A percentile compares a stretch with the other conserved stretches of the same genome.
These are phyloP conservation scores for Mormyrus hasselquistii DNA, from an alignment of 2,797 vertebrate species.

Conservation along the genomic window DNA sequence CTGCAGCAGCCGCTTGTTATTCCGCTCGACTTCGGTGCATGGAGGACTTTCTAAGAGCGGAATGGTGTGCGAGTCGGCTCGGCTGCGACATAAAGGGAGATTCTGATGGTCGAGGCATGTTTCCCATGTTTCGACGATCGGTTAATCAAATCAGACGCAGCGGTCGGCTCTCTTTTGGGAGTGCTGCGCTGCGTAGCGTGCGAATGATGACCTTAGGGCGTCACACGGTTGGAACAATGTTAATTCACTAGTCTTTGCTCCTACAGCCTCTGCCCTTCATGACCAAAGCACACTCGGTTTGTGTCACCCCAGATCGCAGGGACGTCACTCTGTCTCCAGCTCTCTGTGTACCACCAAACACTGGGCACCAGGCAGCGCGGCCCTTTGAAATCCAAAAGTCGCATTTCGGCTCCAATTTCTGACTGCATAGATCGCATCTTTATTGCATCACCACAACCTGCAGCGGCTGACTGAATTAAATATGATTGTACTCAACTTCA, in stretches of 20 bases:
- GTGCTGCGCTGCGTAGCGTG: background rate
- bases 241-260: background rate
- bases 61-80: background rate
- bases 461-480: constrained; percentile 82
- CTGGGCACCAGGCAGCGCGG: constrained; percentile 67
- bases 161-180: background rate
- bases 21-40: background rate
- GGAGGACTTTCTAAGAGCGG: background rate
- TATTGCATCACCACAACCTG: constrained; percentile 84
- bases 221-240: background rate
- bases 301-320: background rate
- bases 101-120: background rate
- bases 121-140: background rate
- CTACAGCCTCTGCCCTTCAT: background rate
- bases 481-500: constrained; percentile 83
- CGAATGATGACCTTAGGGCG: background rate
- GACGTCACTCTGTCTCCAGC: constrained; percentile 49
- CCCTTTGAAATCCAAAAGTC: constrained; percentile 72
- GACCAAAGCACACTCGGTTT: background rate
- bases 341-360: constrained; percentile 66
- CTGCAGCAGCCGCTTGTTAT: background rate
- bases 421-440: constrained; percentile 69
- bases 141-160: background rate
- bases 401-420: constrained; percentile 76
- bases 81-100: background rate